Evolutionary conservation across 1,140 invertebrate genomes (phyloP), one percentile per base, ranked within the genome.

Genomic region (Mactra quadrangularis): DNA sequence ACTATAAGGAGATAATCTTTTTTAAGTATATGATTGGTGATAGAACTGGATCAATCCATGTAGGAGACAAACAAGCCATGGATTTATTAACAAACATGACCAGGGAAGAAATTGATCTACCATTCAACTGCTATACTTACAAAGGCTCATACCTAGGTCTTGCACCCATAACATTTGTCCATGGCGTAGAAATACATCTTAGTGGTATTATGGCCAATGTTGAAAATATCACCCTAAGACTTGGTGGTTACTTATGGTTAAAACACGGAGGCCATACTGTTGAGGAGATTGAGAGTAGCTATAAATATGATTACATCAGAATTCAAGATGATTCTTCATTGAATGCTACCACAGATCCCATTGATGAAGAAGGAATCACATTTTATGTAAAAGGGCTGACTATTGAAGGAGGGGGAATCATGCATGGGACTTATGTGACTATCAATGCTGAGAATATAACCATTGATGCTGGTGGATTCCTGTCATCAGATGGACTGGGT

Each of bases 11-110:
- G 25, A 89, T 83, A 4, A 53, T 90, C 15, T 89, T 89, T 72
- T 90, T 89, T 74, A 88, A 88, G 68, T 89, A 89, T 82, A 90
- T 89, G 88, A 90, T 90, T 52, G 89, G 89, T 1, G 89, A 90
- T 76, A 64, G 89, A 45, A 89, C 84, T 15, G 89, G 89, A 3
- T 76, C 87, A 0, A 85, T 90, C 1, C 89, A 90, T 76, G 62
- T 89, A 6, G 85, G 79, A 17, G 70, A 82, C 11, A 76, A 72
- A 27, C 89, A 90, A 62, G 79, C 85, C 0, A 78, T 90, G 81
- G 87, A 90, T 59, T 70, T 90, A 9, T 25, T 81, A 45, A 60
- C 77, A 2, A 29, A 68, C 33, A 81, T 71, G 70, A n/a, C 29
- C 6, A 82, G 89, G 35, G 74, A 84, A 27, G 89, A 89, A 68